Evolutionary conservation across 2,797 vertebrate species (phyloP).

Genomic region (Poeciliopsis paucimaculata): DNA sequence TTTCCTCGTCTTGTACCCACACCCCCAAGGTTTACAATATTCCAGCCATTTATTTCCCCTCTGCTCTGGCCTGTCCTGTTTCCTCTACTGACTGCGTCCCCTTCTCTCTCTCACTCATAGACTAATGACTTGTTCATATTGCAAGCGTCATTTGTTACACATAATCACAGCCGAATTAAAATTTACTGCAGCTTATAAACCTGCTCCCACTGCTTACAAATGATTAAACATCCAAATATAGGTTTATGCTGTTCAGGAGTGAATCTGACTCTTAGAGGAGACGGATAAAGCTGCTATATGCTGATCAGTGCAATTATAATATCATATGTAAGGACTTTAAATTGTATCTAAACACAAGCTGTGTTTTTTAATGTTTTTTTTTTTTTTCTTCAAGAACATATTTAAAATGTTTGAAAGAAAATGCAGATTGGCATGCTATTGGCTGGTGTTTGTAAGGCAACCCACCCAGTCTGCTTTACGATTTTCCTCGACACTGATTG

Average conservation of each 20-base stretch:
- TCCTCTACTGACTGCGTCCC: neutral
- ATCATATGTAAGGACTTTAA: neutral
- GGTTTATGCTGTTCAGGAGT: neutral
- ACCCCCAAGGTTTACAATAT: neutral
- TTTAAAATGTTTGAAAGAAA: too few species aligned
- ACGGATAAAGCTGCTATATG: neutral
- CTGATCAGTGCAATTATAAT: neutral
- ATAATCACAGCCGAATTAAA: conserved; percentile 5
- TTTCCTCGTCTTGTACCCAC: conserved; percentile 10
- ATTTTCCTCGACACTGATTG: neutral
- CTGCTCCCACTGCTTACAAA: neutral
- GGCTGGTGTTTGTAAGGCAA: too few species aligned
- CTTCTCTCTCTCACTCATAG: neutral
- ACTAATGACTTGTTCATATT: neutral
- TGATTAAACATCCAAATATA: conserved; percentile 3
- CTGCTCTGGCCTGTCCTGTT: conserved; percentile 4
- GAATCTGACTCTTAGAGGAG: neutral
- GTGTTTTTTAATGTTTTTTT: neutral
- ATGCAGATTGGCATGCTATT: neutral
- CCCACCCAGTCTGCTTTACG: too few species aligned
- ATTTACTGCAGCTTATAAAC: neutral
- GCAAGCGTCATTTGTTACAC: neutral
- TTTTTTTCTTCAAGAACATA: neutral
- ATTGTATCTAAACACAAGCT: neutral
- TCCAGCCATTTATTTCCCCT: conserved; percentile 7